Conservation (phyloP, 2,113 vertebrate genomes). For the Sceloporus tristichus region DNA sequence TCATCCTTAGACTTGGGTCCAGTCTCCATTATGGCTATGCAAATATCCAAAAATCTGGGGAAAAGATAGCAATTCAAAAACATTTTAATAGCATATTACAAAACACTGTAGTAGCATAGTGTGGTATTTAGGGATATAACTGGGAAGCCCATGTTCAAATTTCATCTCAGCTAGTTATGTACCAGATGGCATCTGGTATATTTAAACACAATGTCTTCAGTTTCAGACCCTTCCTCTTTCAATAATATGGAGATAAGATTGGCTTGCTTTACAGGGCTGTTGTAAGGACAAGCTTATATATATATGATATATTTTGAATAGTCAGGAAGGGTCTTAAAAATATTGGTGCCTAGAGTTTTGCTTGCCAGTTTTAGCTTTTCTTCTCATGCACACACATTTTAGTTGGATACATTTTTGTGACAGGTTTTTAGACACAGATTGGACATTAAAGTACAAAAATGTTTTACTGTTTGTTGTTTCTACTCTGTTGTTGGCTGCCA, state of each 20-base stretch:
- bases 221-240: not conserved
- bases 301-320: not conserved
- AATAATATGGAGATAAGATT: not conserved
- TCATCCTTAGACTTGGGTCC: no score
- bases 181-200: not conserved
- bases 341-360: not conserved
- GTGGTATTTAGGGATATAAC: not conserved
- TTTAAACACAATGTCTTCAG: not conserved
- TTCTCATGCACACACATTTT: not conserved
- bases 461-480: not conserved
- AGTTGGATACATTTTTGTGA: constrained; percentile 9
- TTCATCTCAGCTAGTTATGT: not conserved
- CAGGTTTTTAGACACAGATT: not conserved
- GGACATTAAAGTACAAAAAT: not conserved
- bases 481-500: not conserved
- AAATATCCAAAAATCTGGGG: no score
- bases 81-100: not conserved
- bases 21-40: no score
- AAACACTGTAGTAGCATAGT: not conserved
- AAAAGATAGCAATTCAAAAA: no score
- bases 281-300: not conserved
- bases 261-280: not conserved
- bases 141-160: not conserved
- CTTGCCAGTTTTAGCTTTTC: not conserved
- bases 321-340: not conserved